Percentiles rank a stretch among this genome's conserved stretches.
Conservation (phyloP, 2,888 invertebrate genomes). For the Aphodius sticticus region DNA sequence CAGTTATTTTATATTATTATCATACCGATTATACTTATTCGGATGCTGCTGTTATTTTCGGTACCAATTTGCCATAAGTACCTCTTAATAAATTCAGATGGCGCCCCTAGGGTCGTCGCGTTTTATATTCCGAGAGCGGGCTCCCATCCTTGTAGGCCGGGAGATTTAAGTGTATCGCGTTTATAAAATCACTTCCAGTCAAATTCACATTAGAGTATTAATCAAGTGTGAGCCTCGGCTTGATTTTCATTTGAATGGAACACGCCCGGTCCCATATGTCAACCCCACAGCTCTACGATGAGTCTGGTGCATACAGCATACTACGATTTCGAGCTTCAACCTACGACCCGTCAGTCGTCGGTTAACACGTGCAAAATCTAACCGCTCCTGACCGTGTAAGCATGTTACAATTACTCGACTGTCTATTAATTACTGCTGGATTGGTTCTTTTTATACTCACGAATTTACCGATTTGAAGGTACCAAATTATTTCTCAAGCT, state of each 20-base stretch:
- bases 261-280: constrained; percentile 56
- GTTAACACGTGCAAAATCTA: background rate
- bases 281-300: constrained; percentile 44
- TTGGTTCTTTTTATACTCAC: background rate
- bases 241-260: constrained; percentile 56
- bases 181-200: constrained; percentile 58
- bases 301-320: background rate
- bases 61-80: background rate
- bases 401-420: background rate
- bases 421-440: background rate
- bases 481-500: background rate
- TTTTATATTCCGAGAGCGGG: constrained; percentile 11
- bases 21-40: background rate
- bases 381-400: background rate
- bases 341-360: background rate
- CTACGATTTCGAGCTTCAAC: constrained; percentile 9
- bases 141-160: background rate
- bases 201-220: constrained; percentile 57
- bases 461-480: background rate
- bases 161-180: constrained; percentile 34
- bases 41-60: background rate
- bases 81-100: background rate
- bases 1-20: too few relatives aligned
- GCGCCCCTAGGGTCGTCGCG: constrained; percentile 9
- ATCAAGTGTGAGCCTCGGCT: constrained; percentile 53